phyloP scores from a whole-genome alignment of 2,797 vertebrate genomes.

The Pangasius macronema region DNA sequence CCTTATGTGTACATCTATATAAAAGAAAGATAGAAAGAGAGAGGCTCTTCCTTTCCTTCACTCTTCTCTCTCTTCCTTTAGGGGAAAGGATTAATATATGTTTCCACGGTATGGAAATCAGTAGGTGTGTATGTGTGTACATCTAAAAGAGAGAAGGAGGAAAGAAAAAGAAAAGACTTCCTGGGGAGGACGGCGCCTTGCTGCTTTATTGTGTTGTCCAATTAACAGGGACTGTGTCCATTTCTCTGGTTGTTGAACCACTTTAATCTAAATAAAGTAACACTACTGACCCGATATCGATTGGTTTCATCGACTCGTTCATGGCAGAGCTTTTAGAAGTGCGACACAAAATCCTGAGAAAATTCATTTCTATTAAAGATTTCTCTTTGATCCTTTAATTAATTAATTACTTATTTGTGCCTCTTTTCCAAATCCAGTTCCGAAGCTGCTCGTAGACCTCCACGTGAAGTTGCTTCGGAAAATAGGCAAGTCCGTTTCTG shows the following conservation, averaged over 20 bases:
- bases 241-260: not conserved
- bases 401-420: not conserved
- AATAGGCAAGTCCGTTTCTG: constrained; percentile 95
- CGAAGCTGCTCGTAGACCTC: constrained; percentile 93
- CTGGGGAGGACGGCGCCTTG: not conserved
- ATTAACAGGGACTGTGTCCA: not conserved
- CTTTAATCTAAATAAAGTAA: not conserved
- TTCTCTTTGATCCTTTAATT: not conserved
- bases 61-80: no score
- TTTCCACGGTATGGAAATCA: no score
- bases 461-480: constrained; percentile 97
- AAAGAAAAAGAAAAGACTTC: not conserved
- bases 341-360: not conserved
- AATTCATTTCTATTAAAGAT: not conserved
- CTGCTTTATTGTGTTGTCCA: not conserved
- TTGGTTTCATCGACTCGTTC: not conserved
- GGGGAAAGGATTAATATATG: no score
- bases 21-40: not conserved
- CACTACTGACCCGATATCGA: not conserved
- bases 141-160: not conserved
- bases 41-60: no score
- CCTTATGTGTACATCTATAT: not conserved
- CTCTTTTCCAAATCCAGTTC: constrained; percentile 74
- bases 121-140: not conserved
- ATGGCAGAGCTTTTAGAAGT: not conserved